Evolutionary conservation across 2,797 vertebrate genomes (phyloP).

Genomic region (Sandelia bainsii): DNA sequence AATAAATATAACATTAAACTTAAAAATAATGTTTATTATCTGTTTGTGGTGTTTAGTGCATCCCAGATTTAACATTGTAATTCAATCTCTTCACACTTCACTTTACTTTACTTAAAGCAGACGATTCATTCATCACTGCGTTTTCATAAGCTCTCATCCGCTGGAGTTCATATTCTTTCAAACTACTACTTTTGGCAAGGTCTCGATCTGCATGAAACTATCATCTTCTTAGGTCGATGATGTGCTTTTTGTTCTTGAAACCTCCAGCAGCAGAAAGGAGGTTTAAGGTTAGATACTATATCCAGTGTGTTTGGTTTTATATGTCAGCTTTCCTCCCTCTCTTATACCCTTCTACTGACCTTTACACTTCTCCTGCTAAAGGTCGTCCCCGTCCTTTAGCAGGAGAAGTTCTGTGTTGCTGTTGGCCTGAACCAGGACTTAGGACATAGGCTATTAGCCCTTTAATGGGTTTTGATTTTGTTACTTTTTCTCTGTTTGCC

Average conservation of each 20-base stretch:
- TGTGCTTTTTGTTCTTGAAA: constrained; percentile 53
- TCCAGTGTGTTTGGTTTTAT: constrained; percentile 60
- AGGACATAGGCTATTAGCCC: constrained; percentile 48
- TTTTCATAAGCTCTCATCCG: neutral
- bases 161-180: constrained; percentile 21
- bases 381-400: constrained; percentile 47
- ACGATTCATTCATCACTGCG: neutral
- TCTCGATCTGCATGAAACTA: constrained; percentile 7
- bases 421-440: constrained; percentile 53
- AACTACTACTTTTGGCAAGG: constrained; percentile 23
- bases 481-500: neutral
- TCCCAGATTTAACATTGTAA: neutral
- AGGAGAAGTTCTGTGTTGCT: constrained; percentile 47
- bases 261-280: constrained; percentile 35
- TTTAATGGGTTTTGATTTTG: constrained; percentile 40
- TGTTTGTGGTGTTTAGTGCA: neutral
- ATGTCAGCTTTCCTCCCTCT: constrained; percentile 42
- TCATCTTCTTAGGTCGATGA: constrained; percentile 45
- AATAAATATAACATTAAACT: neutral
- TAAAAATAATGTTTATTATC: neutral
- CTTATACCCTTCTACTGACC: constrained; percentile 64
- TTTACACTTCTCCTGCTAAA: constrained; percentile 75
- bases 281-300: constrained; percentile 57
- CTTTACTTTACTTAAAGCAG: neutral
- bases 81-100: neutral